Conservation (phyloP, 2,888 invertebrate genomes). For the Standfussiana lucernea region DNA sequence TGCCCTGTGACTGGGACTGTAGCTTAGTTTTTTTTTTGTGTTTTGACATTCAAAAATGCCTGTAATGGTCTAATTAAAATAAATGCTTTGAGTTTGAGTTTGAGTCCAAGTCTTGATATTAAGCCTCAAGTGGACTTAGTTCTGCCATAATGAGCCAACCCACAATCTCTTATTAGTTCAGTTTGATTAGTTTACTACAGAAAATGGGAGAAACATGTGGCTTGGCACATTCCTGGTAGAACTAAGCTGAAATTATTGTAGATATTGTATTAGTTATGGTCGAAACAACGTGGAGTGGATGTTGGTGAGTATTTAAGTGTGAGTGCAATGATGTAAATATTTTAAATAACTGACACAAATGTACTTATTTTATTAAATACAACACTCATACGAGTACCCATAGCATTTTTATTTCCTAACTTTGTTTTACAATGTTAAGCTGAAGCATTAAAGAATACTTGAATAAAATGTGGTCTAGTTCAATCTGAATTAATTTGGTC, state of each 20-base stretch:
- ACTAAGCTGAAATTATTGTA: slow-evolving; percentile 45
- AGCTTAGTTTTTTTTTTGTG: too few relatives aligned
- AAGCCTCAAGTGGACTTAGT: slow-evolving; percentile 22
- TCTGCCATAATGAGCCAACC: background rate
- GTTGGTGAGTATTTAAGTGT: slow-evolving; percentile 54
- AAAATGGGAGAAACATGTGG: background rate
- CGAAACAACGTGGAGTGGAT: slow-evolving; percentile 11
- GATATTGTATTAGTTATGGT: slow-evolving; percentile 47
- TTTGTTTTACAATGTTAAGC: slow-evolving; percentile 3
- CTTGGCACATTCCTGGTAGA: background rate
- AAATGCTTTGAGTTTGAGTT: too few relatives aligned
- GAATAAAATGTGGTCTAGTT: background rate
- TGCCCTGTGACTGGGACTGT: too few relatives aligned
- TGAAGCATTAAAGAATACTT: background rate
- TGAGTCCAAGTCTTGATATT: slow-evolving; percentile 28
- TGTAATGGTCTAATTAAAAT: too few relatives aligned
- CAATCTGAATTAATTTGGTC: background rate
- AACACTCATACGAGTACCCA: slow-evolving; percentile 1
- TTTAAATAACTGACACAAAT: slow-evolving; percentile 49
- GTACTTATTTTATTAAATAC: slow-evolving; percentile 53
- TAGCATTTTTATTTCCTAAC: slow-evolving; percentile 42
- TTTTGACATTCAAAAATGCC: too few relatives aligned
- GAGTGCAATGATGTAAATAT: slow-evolving; percentile 75
- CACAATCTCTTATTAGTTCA: background rate
- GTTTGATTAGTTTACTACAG: background rate